phyloP scores from a whole-genome alignment of 2,113 vertebrate genomes.

The Cygnus atratus region DNA sequence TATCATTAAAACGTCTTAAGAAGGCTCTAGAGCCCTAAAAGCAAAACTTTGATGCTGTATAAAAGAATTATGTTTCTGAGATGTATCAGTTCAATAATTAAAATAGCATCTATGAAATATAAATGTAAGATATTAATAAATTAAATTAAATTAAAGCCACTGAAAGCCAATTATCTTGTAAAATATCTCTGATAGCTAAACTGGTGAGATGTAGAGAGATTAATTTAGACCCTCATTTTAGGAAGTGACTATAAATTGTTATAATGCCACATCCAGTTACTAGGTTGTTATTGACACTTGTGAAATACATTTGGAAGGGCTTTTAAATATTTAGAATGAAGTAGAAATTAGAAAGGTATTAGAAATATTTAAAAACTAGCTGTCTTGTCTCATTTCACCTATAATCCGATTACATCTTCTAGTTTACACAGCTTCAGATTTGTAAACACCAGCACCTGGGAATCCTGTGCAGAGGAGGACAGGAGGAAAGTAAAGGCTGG shows the following conservation, averaged over 20 bases:
- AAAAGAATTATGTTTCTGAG: constrained; percentile 56
- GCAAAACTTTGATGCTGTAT: constrained; percentile 33
- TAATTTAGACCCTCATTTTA: constrained; percentile 56
- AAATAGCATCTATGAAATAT: constrained; percentile 66
- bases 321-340: constrained; percentile 58
- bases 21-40: constrained; percentile 26
- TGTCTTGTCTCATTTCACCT: constrained; percentile 19
- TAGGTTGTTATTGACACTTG: constrained; percentile 56
- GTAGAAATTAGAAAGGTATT: constrained; percentile 50
- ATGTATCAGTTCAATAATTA: constrained; percentile 65
- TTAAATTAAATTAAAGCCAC: constrained; percentile 64
- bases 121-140: constrained; percentile 67
- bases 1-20: constrained; percentile 19
- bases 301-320: constrained; percentile 51
- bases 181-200: constrained; percentile 64
- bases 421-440: constrained; percentile 36
- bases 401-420: constrained; percentile 27
- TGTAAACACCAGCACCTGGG: no score
- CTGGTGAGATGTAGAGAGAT: constrained; percentile 69
- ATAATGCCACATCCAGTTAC: constrained; percentile 47
- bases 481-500: no score
- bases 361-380: constrained; percentile 56
- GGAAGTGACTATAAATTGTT: constrained; percentile 64
- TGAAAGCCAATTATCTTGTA: constrained; percentile 63
- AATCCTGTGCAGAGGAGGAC: no score